Evolutionary conservation across 2,888 invertebrate species (phyloP), one percentile per base, ranked within the genome.

Genomic region (Hydrotaea cyrtoneurina): DNA sequence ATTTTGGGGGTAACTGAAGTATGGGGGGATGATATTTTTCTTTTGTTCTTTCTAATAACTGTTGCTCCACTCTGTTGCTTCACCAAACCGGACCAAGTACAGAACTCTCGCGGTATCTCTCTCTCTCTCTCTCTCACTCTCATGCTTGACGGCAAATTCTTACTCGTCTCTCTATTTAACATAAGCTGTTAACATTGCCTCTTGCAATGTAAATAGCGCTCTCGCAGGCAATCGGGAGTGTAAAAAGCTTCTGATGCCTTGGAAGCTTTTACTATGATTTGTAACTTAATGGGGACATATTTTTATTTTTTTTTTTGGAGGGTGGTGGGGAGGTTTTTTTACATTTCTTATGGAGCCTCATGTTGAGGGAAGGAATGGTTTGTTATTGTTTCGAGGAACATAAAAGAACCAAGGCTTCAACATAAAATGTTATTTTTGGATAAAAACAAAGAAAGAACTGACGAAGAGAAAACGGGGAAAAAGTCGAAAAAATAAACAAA

Each of bases 31-130:
- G 13, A 7, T 17, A 2, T 31, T 77, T 77, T 66, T 46, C 21
- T n/a, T 4, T 43, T 31, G 31, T 31, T 36, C 19, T 4, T 26
- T 11, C 15, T 39, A 21, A 72, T 55, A 86, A 86, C 85, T 86
- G 85, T 83, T 86, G 81, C 83, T 78, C 81, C 76, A 83, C 75
- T 72, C 81, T 81, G 81, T 85, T 85, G 84, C 78, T 81, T 78
- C 21, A 21, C 23, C 36, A 11, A 36, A 23, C 53, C 39, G 13
- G 21, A 23, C 36, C 39, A 10, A 39, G 39, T 10, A 11, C 11
- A 39, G 11, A 39, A 13, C 55, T 79, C 26, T 74, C 2, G 26
- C 59, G 8, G 62, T 55, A 36, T 80, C 57, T 57, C 43, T 31
- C 31, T 31, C 19, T 55, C 4, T 50, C 69, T 36, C 21, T 50